Conservation (phyloP, 2,888 invertebrate genomes). For the Asteroscopus sphinx region DNA sequence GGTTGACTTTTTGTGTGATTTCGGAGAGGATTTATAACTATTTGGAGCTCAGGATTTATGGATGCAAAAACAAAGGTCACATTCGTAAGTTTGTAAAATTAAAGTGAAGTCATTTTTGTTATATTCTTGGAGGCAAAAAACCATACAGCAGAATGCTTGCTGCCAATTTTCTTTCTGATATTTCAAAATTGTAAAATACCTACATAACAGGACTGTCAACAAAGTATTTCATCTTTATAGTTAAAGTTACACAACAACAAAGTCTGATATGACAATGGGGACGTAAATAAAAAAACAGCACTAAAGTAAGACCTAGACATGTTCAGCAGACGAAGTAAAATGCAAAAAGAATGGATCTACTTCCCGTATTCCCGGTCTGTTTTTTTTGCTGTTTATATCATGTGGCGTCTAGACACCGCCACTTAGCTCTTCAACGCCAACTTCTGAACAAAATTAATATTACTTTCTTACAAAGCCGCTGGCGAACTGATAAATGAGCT, state of each 20-base stretch:
- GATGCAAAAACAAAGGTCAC: background rate
- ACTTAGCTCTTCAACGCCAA: conserved; percentile 39
- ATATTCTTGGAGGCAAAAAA: background rate
- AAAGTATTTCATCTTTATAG: background rate
- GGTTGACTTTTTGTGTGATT: conserved; percentile 35
- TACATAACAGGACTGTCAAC: too few relatives aligned
- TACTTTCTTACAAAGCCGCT: conserved; percentile 63
- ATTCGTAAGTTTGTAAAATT: background rate
- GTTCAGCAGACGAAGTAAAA: conserved; percentile 47
- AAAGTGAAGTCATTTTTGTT: background rate
- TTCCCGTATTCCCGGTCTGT: conserved; percentile 23
- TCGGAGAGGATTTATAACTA: conserved; percentile 36
- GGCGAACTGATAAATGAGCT: conserved; percentile 83
- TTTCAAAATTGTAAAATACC: background rate
- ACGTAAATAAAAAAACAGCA: conserved; percentile 13
- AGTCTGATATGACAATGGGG: conserved; percentile 11
- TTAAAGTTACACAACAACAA: background rate
- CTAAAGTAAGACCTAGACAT: conserved; percentile 14
- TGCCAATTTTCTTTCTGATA: background rate
- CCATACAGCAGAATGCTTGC: background rate
- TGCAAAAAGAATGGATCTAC: conserved; percentile 40
- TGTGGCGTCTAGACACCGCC: conserved; percentile 49
- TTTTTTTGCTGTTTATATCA: conserved; percentile 48
- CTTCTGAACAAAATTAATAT: conserved; percentile 55
- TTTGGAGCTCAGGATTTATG: conserved; percentile 29